Evolutionary conservation across 1,140 invertebrate species (phyloP), one percentile per base, ranked within the genome.

Genomic region (Campoletis sonorensis): DNA sequence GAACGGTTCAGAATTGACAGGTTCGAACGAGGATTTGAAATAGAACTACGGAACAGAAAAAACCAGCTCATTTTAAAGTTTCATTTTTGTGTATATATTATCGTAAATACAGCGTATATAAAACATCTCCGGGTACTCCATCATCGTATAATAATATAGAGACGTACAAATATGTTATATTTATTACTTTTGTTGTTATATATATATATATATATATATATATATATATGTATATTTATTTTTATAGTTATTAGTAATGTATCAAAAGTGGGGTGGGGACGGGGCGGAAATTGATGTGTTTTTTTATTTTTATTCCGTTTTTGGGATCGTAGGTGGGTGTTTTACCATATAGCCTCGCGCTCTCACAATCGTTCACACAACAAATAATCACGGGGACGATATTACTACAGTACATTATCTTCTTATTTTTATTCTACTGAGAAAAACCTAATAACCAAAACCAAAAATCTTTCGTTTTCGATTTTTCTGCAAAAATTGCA

Each of bases 61-160:
- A 16, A 7, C 4, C 15, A 54, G 16, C 4, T 18, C 51, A 79
- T 83, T 80, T 30, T 26, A 80, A 73, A 58, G 51, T 58, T 81
- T 40, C 54, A 49, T 73, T 4, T 21, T 23, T 76, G 40, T 61
- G 40, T 86, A 86, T 87, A 85, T 87, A 85, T 83, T 88, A 82
- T 82, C 81, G 85, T 83, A 87, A 88, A 88, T 88, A 88, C 87
- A 88, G 82, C 82, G 82, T 82, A 86, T 88, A 88, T 88, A 88
- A 88, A 88, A 88, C 81, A 85, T 87, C 82, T 49, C 85, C 85
- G 79, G 54, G 18, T 83, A 80, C 23, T 85, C 83, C 75, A 58
- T 58, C 54, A 80, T 81, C 83, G 72, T 84, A 79, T 83, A 86
- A 85, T 87, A 84, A 84, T 86, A 81, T 79, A 86, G 64, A 84